Evolutionary conservation across 1,140 invertebrate species (phyloP).

Genomic region (Hyles euphorbiae): DNA sequence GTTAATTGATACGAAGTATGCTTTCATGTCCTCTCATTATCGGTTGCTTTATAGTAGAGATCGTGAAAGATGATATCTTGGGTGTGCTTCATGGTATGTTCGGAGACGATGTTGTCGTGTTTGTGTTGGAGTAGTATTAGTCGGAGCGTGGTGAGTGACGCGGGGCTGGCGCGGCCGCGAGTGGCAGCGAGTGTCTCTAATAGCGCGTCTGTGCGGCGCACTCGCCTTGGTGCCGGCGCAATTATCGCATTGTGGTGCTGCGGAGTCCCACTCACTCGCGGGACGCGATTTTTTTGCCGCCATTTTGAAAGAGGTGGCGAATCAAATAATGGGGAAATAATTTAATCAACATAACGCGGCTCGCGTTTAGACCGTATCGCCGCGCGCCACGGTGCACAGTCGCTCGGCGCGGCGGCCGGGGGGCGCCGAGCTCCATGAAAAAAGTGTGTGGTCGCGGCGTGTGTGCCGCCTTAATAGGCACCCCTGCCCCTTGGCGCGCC

Average conservation of each 20-base stretch:
- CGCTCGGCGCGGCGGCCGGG: conserved; percentile 25
- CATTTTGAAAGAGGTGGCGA: conserved; percentile 70
- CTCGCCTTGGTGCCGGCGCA: not conserved
- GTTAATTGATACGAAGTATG: too few species aligned
- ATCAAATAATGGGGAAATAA: conserved; percentile 72
- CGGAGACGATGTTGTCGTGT: too few species aligned
- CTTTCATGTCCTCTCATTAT: too few species aligned
- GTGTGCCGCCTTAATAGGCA: conserved; percentile 52
- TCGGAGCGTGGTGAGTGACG: too few species aligned
- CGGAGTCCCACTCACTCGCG: conserved; percentile 4
- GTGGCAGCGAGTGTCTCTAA: too few species aligned
- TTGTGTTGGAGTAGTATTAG: too few species aligned
- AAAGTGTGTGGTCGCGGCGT: conserved; percentile 51
- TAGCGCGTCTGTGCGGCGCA: too few species aligned
- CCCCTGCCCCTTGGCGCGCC: conserved; percentile 2
- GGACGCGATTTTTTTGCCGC: conserved; percentile 45
- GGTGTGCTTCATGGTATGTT: too few species aligned
- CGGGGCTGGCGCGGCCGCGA: too few species aligned
- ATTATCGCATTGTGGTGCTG: not conserved
- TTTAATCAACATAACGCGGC: conserved; percentile 47
- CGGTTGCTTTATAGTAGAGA: too few species aligned
- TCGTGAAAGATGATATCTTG: too few species aligned
- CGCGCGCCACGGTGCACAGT: conserved; percentile 35
- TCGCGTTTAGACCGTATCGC: conserved; percentile 28
- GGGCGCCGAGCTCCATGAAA: conserved; percentile 35